Base-by-base conservation (phyloP, 30 jellyfish, hydroid and myxozoan species). In the Chrysaora quinquecirrha region DNA sequence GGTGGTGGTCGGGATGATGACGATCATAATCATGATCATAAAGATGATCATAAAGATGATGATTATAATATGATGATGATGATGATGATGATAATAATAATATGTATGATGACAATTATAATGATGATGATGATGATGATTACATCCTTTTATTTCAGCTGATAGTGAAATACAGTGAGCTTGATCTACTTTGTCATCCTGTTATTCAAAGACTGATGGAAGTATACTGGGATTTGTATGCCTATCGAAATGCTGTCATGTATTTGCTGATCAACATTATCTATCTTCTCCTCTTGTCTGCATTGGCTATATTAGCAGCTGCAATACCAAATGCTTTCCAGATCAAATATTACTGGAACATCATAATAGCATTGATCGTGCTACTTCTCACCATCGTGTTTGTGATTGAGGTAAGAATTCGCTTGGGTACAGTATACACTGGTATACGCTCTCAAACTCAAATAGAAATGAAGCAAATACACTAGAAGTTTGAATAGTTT, bases 101-200 rank as follows among this genome's bases (percentile, higher is more conserved):
- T n/a, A n/a, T n/a, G n/a, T n/a, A n/a, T n/a, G n/a, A n/a, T n/a
- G n/a, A n/a, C n/a, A n/a, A n/a, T n/a, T n/a, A n/a, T n/a, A n/a
- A n/a, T n/a, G n/a, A n/a, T n/a, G n/a, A n/a, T n/a, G n/a, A n/a
- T n/a, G n/a, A n/a, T n/a, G n/a, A n/a, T n/a, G n/a, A n/a, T n/a
- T n/a, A n/a, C n/a, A n/a, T n/a, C n/a, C 22, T 31, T 68, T 25
- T 4, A 3, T 66, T 84, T 20, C 63, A 84, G 95, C n/a, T 84
- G 84, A 84, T 84, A 7, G 95, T 84, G 28, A 64, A 65, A 28
- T 84, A 33, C 75, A 63, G 30, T 30, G 95, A 84, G 50, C 27
- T 73, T 52, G 87, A 73, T n/a, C 76, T 84, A 1, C 78, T 84
- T 0, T 49, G 14, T 7, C 89, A 86, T 54, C 96, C 96, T 1